Conservation (phyloP, 2,113 vertebrate species). For the Podilymbus podiceps region DNA sequence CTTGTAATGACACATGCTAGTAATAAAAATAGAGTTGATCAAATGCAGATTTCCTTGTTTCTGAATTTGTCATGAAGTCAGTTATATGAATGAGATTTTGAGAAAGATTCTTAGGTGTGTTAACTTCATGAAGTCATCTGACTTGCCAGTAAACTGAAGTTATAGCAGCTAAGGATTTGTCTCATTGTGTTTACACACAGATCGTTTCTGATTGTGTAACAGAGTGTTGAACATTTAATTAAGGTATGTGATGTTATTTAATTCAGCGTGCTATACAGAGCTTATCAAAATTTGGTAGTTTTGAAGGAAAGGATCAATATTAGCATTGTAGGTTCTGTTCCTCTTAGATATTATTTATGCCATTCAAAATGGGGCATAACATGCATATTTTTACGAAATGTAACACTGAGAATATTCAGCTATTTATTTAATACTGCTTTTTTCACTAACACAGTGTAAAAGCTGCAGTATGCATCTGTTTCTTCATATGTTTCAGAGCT, state of each 20-base stretch:
- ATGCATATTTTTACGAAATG: background rate
- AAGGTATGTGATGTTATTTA: background rate
- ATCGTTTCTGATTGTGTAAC: background rate
- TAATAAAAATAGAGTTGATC: background rate
- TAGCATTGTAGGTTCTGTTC: background rate
- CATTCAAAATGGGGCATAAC: background rate
- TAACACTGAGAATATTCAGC: background rate
- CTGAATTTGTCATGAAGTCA: background rate
- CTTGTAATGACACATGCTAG: background rate
- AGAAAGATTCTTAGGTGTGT: background rate
- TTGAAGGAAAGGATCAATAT: background rate
- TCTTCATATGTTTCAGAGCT: background rate
- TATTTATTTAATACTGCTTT: background rate
- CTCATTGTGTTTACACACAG: background rate
- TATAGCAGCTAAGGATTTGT: background rate
- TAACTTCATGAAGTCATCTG: background rate
- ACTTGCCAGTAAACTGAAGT: background rate
- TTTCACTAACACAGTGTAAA: background rate
- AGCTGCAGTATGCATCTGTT: background rate
- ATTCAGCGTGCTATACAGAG: background rate
- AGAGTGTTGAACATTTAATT: background rate
- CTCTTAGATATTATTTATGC: background rate
- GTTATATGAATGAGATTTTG: background rate
- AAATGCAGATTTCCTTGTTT: background rate
- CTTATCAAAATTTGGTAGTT: background rate